Conservation (phyloP, 1,140 invertebrate species). For the Drosophila punjabiensis region DNA sequence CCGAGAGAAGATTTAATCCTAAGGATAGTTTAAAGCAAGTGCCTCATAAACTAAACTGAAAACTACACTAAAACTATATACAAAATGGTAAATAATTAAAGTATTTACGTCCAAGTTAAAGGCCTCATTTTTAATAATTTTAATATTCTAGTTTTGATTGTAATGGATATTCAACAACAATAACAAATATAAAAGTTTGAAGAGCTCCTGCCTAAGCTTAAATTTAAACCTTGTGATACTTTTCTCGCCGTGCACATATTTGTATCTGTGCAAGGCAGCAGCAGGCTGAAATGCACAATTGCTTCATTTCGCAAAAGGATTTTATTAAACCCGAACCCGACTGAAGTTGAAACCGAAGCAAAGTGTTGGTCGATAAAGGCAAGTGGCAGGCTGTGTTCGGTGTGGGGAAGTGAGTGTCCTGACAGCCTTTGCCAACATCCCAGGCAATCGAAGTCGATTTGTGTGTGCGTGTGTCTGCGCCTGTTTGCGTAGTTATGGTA, state of each 20-base stretch:
- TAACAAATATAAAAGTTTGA: too few species aligned
- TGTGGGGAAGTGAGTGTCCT: conserved; percentile 4
- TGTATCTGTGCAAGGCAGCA: conserved; percentile 55
- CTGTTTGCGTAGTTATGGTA: conserved; percentile 80
- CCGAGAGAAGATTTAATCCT: neutral
- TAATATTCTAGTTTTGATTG: too few species aligned
- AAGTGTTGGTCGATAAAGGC: conserved; percentile 65
- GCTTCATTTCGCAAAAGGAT: conserved; percentile 81
- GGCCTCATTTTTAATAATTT: too few species aligned
- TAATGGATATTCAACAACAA: too few species aligned
- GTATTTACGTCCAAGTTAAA: too few species aligned
- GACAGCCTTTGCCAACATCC: conserved; percentile 25
- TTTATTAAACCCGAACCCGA: conserved; percentile 76
- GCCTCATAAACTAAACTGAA: too few species aligned
- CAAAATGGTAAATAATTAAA: too few species aligned
- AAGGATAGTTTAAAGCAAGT: neutral
- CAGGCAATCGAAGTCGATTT: conserved; percentile 63
- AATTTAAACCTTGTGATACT: neutral
- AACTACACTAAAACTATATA: too few species aligned
- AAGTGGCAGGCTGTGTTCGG: conserved; percentile 49
- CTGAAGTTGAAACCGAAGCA: conserved; percentile 59
- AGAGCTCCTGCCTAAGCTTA: too few species aligned
- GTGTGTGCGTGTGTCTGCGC: conserved; percentile 44
- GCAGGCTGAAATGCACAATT: conserved; percentile 76
- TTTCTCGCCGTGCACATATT: conserved; percentile 21